Evolutionary conservation across 2,888 invertebrate species (phyloP), one percentile per base, ranked within the genome.

Genomic region (Aspidiotus rigidus): DNA sequence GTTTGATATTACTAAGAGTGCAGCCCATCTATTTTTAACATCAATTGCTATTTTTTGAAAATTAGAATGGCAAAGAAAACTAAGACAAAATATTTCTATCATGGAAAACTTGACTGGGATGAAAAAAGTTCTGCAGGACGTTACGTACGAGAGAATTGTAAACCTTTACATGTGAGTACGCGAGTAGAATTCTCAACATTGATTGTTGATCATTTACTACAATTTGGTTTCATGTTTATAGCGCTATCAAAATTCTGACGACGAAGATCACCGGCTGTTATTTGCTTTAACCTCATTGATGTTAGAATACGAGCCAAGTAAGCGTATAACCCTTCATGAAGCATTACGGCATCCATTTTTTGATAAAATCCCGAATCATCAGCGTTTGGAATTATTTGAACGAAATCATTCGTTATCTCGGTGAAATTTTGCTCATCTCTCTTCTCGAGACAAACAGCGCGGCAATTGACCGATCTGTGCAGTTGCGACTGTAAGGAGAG

Each of bases 71-170:
- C 88, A 63, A 83, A 87, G 74, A 91, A 90, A 83, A 91, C 92
- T 72, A 93, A 94, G 82, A 96, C 95, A 75, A 96, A 95, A 82
- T 99, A 98, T 81, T 99, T 98, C 81, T 93, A 95, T 81, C 91
- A 95, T 78, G 96, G 96, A 69, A 91, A 92, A 81, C 84, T 99
- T 77, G 95, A 95, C 80, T 99, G 98, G 98, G 95, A 97, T 78
- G 93, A 94, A 75, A 93, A 94, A 78, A 93, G 93, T 77, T 90
- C 93, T 64, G 93, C 95, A 71, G 98, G 97, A 69, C 87, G 95
- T 81, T 99, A 98, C 78, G 98, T 99, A 56, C 85, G 95, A 76
- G 96, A 97, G 79, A 96, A 96, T 79, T 98, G 98, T 82, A 96
- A 95, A 83, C 96, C 96, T 69, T 81, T 99, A 75, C 82, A 86